Evolutionary conservation across 92 coral and sea anemone species (phyloP).

Genomic region (Umimayanthus kanabou): DNA sequence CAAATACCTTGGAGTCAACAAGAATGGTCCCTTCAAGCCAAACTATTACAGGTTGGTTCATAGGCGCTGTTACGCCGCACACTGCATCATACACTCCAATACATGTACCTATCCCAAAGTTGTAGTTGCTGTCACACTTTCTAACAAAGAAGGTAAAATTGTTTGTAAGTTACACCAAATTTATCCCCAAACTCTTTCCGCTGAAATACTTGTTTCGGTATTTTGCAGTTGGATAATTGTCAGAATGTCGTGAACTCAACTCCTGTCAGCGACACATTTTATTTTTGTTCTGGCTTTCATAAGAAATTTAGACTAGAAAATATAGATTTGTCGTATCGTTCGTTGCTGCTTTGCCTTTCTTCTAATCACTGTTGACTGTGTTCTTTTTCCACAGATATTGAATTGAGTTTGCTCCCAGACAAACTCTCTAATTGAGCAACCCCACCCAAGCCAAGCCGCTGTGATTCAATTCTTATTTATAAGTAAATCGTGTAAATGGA

Average conservation of each 20-base stretch:
- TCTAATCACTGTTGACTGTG: not conserved
- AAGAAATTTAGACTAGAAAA: not conserved
- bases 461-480: slow-evolving; percentile 44
- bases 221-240: not conserved
- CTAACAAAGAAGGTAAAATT: too few relatives aligned
- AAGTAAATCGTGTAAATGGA: slow-evolving; percentile 35
- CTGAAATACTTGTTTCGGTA: not conserved
- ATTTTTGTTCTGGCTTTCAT: not conserved
- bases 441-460: not conserved
- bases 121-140: too few relatives aligned
- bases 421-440: slow-evolving; percentile 17
- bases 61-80: not conserved
- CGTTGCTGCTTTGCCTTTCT: too few relatives aligned
- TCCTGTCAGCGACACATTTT: not conserved
- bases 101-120: too few relatives aligned
- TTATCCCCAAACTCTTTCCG: not conserved
- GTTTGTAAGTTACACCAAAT: too few relatives aligned
- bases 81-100: too few relatives aligned
- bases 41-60: slow-evolving; percentile 91
- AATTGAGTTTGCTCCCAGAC: slow-evolving; percentile 15
- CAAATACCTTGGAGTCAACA: slow-evolving; percentile 96
- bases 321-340: too few relatives aligned
- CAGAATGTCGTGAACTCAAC: not conserved
- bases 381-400: slow-evolving; percentile 37
- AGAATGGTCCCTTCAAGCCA: slow-evolving; percentile 99